These are phyloP conservation scores for Crotalus helleri DNA, from an alignment of 2,113 vertebrate genomes.

Conservation along the genomic window DNA sequence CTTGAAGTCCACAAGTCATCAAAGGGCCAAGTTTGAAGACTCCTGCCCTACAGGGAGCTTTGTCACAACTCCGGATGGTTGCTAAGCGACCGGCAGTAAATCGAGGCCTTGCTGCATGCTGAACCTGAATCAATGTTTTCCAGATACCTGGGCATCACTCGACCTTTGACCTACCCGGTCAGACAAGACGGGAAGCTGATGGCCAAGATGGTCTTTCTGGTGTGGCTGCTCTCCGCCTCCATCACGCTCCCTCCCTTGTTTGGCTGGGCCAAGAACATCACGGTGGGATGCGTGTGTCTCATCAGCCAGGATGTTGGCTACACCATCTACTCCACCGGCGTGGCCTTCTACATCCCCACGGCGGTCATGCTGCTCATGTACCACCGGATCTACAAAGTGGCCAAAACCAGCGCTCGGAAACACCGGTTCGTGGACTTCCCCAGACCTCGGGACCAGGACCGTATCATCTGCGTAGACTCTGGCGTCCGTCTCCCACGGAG, in stretches of 20 bases:
- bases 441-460: conserved; percentile 55
- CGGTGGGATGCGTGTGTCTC: conserved; percentile 66
- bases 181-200: conserved; percentile 71
- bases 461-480: conserved; percentile 59
- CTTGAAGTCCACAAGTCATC: too few relatives aligned
- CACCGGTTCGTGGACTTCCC: conserved; percentile 71
- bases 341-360: conserved; percentile 76
- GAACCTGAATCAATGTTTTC: neutral
- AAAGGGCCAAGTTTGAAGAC: too few relatives aligned
- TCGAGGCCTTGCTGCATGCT: neutral
- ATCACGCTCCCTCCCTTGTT: conserved; percentile 72
- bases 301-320: conserved; percentile 77
- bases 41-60: neutral
- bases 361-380: conserved; percentile 75
- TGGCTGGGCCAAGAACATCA: conserved; percentile 73
- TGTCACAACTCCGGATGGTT: neutral
- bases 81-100: neutral
- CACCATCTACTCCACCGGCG: conserved; percentile 71
- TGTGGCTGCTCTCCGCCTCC: conserved; percentile 73
- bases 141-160: conserved; percentile 73
- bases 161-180: conserved; percentile 66
- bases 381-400: conserved; percentile 70
- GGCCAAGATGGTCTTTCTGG: conserved; percentile 74
- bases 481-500: conserved; percentile 49
- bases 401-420: conserved; percentile 69